These are phyloP conservation scores for Mamestra configurata DNA, from an alignment of 1,140 invertebrate species.

Conservation along the genomic window DNA sequence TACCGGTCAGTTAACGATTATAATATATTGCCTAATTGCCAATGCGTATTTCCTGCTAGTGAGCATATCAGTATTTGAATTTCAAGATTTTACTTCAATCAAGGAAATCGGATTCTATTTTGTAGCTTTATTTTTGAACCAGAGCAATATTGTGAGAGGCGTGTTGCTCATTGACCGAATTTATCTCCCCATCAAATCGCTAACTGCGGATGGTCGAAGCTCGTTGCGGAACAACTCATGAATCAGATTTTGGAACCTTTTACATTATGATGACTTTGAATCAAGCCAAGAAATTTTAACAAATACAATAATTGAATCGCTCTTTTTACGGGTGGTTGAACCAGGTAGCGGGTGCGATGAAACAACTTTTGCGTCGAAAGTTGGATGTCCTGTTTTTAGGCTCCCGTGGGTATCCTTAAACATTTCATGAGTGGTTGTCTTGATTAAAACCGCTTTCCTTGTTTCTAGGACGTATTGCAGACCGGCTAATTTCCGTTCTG, in stretches of 20 bases:
- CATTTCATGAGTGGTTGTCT: neutral
- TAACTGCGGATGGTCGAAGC: conserved; percentile 47
- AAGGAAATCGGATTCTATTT: neutral
- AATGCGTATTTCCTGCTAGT: neutral
- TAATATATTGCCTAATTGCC: neutral
- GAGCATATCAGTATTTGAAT: neutral
- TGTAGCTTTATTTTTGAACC: neutral
- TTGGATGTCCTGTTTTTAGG: neutral
- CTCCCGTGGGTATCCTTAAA: conserved; percentile 1
- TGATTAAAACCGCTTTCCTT: conserved; percentile 10
- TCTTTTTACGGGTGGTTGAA: neutral
- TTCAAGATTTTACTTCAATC: neutral
- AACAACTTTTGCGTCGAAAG: conserved; percentile 2
- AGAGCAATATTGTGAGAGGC: conserved; percentile 44
- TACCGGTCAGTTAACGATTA: neutral
- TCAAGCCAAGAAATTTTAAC: neutral
- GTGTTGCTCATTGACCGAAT: conserved; percentile 70
- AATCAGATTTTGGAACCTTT: conserved; percentile 56
- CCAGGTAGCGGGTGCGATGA: neutral
- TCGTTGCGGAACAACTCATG: conserved; percentile 59
- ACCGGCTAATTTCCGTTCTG: conserved; percentile 8
- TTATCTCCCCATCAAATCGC: conserved; percentile 64
- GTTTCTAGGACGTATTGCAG: neutral
- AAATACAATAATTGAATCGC: neutral
- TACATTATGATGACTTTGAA: neutral